These are phyloP conservation scores for Nothobranchius kuhntae DNA, from an alignment of 2,113 vertebrate species.

Conservation along the genomic window DNA sequence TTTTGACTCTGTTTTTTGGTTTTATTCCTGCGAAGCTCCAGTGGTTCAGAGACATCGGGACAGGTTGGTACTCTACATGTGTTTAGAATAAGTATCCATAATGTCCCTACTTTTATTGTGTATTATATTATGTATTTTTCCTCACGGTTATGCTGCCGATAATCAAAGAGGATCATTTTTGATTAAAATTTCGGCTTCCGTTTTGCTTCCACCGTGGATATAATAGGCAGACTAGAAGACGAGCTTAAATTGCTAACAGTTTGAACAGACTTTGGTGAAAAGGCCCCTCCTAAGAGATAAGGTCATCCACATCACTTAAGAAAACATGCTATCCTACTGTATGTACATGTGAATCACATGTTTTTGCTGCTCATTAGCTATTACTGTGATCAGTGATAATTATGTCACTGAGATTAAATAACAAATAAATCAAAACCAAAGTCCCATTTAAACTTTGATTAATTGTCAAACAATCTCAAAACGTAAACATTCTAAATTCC, in stretches of 20 bases:
- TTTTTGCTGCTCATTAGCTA: background rate
- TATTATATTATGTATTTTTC: background rate
- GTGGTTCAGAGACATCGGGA: constrained; percentile 76
- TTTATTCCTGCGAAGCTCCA: constrained; percentile 78
- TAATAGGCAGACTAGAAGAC: fast-evolving
- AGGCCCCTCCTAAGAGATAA: background rate
- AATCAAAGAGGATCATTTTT: background rate
- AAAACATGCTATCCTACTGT: background rate
- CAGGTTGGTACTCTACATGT: constrained; percentile 63
- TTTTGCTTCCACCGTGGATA: background rate
- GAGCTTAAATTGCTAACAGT: background rate
- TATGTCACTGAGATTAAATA: background rate
- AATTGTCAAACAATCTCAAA: background rate
- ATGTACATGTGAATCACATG: constrained; percentile 14
- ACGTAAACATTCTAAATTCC: no score
- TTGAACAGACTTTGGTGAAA: constrained; percentile 3
- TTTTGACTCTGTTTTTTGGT: constrained; percentile 79
- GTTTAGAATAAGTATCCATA: background rate
- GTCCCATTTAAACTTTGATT: background rate
- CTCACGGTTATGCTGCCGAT: constrained; percentile 18
- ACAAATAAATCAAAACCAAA: background rate
- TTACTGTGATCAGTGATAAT: constrained; percentile 5
- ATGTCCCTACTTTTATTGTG: no score
- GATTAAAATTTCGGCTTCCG: fast-evolving
- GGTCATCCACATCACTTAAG: background rate